Conservation (phyloP, 2,113 vertebrate genomes). For the Suricata suricatta region DNA sequence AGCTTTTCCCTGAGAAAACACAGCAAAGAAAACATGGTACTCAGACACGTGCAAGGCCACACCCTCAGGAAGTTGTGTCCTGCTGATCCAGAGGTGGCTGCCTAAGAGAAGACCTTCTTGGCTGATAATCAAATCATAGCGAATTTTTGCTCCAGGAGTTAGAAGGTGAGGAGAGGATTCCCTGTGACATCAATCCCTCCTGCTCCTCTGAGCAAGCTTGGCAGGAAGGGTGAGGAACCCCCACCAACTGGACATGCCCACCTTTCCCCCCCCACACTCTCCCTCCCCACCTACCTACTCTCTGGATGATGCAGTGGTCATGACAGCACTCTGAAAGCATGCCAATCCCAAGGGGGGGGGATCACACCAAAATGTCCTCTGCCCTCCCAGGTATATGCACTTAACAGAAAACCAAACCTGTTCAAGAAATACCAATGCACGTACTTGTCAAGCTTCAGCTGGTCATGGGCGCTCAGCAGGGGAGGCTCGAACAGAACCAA, state of each 20-base stretch:
- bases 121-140: not conserved
- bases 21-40: slow-evolving; percentile 3
- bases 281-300: slow-evolving; percentile 92
- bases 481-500: slow-evolving; percentile 95
- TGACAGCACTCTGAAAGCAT: not conserved
- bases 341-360: not conserved
- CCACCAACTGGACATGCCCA: slow-evolving; percentile 79
- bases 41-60: not conserved
- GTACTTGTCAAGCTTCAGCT: slow-evolving; percentile 96
- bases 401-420: not conserved
- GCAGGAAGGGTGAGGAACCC: not conserved
- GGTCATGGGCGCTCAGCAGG: slow-evolving; percentile 89
- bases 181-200: not conserved
- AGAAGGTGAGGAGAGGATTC: not conserved
- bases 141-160: not conserved
- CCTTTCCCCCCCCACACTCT: slow-evolving; percentile 90
- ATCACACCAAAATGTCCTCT: not conserved
- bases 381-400: not conserved
- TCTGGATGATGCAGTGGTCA: slow-evolving; percentile 48
- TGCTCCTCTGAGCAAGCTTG: not conserved
- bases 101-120: not conserved
- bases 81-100: not conserved
- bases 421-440: slow-evolving; percentile 74
- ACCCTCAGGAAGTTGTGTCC: not conserved
- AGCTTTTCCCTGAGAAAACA: slow-evolving; percentile 85